phyloP scores from a whole-genome alignment of 2,113 vertebrate genomes.

The Paramisgurnus dabryanus region DNA sequence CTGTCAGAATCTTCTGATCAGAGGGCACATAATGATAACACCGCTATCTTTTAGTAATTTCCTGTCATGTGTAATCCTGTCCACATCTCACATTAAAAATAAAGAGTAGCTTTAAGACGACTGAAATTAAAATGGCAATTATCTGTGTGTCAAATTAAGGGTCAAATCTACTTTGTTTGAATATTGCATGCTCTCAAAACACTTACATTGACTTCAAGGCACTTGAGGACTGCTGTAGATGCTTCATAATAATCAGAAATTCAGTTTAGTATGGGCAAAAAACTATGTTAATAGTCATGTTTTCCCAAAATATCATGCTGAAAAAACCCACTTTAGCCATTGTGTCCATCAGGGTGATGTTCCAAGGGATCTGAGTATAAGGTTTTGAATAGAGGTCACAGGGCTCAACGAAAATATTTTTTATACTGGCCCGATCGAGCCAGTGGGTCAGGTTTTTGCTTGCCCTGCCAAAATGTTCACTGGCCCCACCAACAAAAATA shows the following conservation, averaged over 20 bases:
- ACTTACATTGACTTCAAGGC: constrained; percentile 1
- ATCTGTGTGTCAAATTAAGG: constrained; percentile 16
- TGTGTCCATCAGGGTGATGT: background rate
- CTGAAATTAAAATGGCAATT: constrained; percentile 24
- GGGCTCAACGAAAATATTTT: no score
- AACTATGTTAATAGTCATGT: no score
- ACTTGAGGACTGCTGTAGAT: background rate
- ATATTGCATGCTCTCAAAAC: background rate
- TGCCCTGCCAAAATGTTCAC: no score
- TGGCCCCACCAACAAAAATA: no score
- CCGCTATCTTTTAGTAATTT: constrained; percentile 40
- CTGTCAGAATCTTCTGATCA: constrained; percentile 46
- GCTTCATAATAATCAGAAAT: background rate
- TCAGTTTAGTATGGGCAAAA: background rate
- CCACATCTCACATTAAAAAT: constrained; percentile 45
- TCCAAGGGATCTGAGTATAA: background rate
- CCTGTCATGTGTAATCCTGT: constrained; percentile 51
- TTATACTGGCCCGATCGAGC: no score
- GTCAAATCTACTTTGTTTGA: constrained; percentile 1
- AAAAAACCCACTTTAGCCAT: no score
- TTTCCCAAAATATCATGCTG: no score
- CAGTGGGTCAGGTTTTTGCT: no score
- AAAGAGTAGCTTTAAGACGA: constrained; percentile 8
- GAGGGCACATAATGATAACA: constrained; percentile 49
- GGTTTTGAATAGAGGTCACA: background rate